Percentiles rank a stretch among this genome's conserved stretches.
Evolutionary conservation across 2,797 vertebrate genomes (phyloP).

Genomic region (Sylvia borin): DNA sequence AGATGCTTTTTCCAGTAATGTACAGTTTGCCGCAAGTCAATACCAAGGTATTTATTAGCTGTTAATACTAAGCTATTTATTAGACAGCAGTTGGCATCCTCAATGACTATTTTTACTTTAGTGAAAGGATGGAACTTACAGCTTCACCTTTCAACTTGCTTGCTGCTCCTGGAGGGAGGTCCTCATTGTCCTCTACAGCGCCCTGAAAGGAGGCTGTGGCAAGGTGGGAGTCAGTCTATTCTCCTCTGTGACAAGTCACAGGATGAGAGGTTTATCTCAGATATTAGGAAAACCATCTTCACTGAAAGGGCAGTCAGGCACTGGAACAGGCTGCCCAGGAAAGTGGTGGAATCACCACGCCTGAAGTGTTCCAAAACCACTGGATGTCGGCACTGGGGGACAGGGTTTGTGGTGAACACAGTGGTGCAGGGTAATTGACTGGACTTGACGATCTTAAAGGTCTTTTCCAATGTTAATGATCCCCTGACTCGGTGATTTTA

Average conservation of each 20-base stretch:
- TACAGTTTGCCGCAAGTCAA: background rate
- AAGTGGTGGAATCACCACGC: background rate
- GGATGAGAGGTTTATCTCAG: accelerated
- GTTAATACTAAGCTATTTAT: background rate
- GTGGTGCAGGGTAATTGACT: background rate
- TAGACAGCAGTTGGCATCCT: background rate
- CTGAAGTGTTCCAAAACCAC: background rate
- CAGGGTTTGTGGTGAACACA: background rate
- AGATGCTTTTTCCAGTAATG: background rate
- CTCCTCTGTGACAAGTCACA: background rate
- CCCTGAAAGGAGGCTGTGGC: background rate
- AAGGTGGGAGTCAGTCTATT: background rate
- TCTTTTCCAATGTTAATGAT: background rate
- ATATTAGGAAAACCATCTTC: background rate
- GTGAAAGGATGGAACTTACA: background rate
- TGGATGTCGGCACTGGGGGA: background rate
- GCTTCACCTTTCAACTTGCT: background rate
- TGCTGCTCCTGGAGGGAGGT: background rate
- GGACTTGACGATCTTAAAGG: background rate
- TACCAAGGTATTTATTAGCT: background rate
- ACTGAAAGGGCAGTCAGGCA: background rate
- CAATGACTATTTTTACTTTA: background rate
- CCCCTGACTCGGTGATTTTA: accelerated
- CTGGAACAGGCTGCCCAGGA: background rate
- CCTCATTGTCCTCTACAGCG: background rate